Evolutionary conservation across 2,113 vertebrate genomes (phyloP).

Genomic region (Phycodurus eques): DNA sequence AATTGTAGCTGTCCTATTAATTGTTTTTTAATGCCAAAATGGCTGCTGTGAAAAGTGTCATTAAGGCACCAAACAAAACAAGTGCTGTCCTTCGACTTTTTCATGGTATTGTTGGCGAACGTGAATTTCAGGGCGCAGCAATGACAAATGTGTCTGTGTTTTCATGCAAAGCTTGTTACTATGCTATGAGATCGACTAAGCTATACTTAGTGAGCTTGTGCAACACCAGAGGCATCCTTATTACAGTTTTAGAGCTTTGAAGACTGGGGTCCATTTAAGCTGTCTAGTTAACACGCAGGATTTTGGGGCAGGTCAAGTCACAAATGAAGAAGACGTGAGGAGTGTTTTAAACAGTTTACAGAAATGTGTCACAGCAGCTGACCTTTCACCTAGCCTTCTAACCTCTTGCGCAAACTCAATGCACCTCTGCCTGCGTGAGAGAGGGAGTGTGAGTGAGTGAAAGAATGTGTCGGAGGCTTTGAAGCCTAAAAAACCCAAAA

Average conservation of each 20-base stretch:
- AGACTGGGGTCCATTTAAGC: neutral
- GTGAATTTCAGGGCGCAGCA: neutral
- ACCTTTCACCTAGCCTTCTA: neutral
- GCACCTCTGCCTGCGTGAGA: neutral
- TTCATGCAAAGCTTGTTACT: neutral
- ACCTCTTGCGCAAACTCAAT: neutral
- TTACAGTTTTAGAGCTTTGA: conserved; percentile 1
- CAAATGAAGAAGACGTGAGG: neutral
- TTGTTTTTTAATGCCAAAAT: neutral
- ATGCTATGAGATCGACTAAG: neutral
- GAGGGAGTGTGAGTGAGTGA: neutral
- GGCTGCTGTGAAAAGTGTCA: neutral
- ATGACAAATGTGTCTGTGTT: neutral
- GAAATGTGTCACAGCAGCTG: conserved; percentile 1
- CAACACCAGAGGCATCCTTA: neutral
- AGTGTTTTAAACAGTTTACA: neutral
- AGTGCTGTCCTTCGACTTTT: too few relatives aligned
- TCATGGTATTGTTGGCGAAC: neutral
- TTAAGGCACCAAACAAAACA: neutral
- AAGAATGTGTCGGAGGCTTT: neutral
- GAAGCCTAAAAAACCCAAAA: neutral
- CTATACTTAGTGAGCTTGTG: neutral
- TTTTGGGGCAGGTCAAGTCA: neutral
- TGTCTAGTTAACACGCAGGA: neutral
- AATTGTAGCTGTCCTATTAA: neutral